Percentiles rank a stretch among this genome's conserved stretches.
Evolutionary conservation across 2,113 vertebrate genomes (phyloP).

Genomic region (Natator depressus): DNA sequence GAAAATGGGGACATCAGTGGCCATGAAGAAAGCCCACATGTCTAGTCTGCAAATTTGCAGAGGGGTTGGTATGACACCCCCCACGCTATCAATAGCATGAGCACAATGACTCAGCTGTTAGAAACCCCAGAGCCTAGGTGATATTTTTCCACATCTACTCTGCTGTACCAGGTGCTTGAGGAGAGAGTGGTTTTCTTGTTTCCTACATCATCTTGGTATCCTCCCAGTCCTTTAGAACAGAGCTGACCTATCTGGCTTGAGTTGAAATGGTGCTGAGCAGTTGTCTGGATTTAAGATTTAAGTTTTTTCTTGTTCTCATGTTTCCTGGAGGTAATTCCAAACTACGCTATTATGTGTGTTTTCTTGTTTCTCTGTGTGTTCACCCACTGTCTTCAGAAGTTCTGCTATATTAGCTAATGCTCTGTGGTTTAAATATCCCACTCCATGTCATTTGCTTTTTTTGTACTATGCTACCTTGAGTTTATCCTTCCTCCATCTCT

Average conservation of each 20-base stretch:
- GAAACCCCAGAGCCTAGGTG: background rate
- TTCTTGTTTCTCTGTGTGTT: background rate
- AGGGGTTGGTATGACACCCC: background rate
- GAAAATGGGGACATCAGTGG: background rate
- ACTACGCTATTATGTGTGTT: accelerated
- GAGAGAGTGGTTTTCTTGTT: background rate
- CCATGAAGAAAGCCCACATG: background rate
- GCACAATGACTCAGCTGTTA: background rate
- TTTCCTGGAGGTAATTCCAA: background rate
- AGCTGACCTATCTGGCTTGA: background rate
- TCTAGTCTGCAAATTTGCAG: background rate
- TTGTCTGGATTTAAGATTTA: accelerated
- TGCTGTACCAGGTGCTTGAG: background rate
- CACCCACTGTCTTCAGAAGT: background rate
- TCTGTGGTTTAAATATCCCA: background rate
- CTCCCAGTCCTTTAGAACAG: background rate
- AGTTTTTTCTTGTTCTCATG: background rate
- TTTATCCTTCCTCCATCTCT: background rate
- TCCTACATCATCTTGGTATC: background rate
- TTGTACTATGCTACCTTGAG: accelerated
- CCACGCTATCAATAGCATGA: background rate
- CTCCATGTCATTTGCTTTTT: accelerated
- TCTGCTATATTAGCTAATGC: accelerated
- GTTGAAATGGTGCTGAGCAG: background rate
- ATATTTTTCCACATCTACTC: background rate